Percentiles rank a stretch among this genome's conserved stretches.
These are phyloP conservation scores for Oophaga pumilio DNA, from an alignment of 2,113 vertebrate genomes.

Conservation along the genomic window DNA sequence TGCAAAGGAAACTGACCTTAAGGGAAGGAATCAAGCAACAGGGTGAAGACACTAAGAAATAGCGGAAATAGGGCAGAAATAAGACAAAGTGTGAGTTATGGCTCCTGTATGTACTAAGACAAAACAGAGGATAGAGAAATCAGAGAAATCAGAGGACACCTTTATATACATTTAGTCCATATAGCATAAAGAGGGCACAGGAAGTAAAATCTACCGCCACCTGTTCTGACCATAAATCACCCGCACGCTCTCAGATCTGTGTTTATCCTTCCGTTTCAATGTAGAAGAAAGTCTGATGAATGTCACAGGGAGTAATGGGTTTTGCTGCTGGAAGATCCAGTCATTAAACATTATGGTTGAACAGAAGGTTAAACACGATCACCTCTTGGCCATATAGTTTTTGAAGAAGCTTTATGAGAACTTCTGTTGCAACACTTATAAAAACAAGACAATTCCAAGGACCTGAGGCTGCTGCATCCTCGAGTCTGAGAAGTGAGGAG, in stretches of 20 bases:
- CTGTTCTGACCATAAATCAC: background rate
- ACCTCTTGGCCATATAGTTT: background rate
- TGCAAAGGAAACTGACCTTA: too few relatives aligned
- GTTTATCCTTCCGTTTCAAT: background rate
- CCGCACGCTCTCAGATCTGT: background rate
- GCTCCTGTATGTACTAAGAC: too few relatives aligned
- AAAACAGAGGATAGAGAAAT: background rate
- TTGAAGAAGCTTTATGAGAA: background rate
- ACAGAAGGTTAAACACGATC: slow-evolving; percentile 16
- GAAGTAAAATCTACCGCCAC: background rate
- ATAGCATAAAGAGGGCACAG: background rate
- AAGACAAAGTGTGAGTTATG: background rate
- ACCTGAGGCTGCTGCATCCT: too few relatives aligned
- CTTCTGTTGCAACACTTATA: too few relatives aligned
- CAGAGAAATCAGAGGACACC: background rate
- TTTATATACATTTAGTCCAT: background rate
- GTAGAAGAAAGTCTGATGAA: background rate
- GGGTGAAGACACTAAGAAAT: background rate
- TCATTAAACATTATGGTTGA: slow-evolving; percentile 34
- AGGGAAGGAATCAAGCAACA: background rate
- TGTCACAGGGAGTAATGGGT: background rate
- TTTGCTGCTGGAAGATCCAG: background rate
- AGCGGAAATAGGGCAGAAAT: too few relatives aligned
- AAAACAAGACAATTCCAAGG: too few relatives aligned
- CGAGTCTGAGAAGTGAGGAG: too few relatives aligned